These are phyloP conservation scores for Phenacoccus solenopsis DNA, from an alignment of 1,140 invertebrate genomes.

Conservation along the genomic window DNA sequence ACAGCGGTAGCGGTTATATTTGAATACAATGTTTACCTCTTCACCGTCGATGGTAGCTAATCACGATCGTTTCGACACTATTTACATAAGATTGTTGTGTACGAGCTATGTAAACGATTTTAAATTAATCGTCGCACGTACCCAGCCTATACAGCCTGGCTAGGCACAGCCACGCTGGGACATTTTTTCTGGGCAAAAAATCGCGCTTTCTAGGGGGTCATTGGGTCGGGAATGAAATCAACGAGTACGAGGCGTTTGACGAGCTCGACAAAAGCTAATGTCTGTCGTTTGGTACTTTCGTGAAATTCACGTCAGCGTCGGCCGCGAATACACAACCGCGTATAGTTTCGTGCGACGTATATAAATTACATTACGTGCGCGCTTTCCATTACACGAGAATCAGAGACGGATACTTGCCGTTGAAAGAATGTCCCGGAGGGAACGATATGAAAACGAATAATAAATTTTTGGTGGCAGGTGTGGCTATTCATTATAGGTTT, in stretches of 20 bases:
- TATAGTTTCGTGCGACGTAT: background rate
- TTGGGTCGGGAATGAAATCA: background rate
- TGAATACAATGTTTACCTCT: background rate
- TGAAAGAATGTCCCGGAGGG: slow-evolving; percentile 11
- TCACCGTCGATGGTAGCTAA: background rate
- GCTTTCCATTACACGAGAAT: background rate
- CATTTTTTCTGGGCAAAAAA: no score
- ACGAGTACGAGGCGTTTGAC: background rate
- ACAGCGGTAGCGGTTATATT: background rate
- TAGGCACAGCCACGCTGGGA: no score
- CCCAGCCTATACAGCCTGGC: no score
- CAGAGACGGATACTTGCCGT: background rate
- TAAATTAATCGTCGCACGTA: no score
- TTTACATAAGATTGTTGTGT: slow-evolving; percentile 3
- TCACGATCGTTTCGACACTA: background rate
- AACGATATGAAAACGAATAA: slow-evolving; percentile 14
- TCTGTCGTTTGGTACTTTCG: background rate
- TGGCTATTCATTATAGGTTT: slow-evolving; percentile 14
- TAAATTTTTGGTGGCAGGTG: slow-evolving; percentile 16
- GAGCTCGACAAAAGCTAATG: background rate
- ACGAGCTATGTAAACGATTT: no score
- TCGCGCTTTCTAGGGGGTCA: no score
- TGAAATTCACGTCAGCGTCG: background rate
- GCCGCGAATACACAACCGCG: background rate
- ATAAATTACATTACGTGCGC: background rate